phyloP scores from a whole-genome alignment of 1,140 invertebrate genomes.

The Adelges cooleyi region DNA sequence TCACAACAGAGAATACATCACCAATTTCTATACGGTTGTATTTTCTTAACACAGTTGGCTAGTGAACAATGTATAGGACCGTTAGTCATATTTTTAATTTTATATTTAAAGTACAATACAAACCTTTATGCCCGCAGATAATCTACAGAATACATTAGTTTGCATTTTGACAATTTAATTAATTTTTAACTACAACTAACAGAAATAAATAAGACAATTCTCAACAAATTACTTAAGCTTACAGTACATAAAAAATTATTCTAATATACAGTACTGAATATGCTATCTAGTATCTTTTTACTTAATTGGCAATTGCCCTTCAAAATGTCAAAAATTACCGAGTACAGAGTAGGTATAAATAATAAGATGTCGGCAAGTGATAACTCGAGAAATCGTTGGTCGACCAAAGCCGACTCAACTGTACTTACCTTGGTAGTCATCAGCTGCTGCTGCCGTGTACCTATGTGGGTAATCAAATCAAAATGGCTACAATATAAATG shows the following conservation, averaged over 20 bases:
- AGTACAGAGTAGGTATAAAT: no score
- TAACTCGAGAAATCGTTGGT: background rate
- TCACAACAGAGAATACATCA: slow-evolving; percentile 9
- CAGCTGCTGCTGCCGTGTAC: background rate
- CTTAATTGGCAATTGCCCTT: no score
- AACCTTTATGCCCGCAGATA: slow-evolving; percentile 40
- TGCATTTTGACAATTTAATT: slow-evolving; percentile 37
- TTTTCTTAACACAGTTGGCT: slow-evolving; percentile 31
- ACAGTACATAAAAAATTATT: no score
- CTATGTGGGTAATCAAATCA: slow-evolving; percentile 1
- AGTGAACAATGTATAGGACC: background rate
- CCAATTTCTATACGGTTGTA: slow-evolving; percentile 5
- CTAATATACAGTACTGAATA: no score
- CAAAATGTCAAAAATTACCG: slow-evolving; percentile 26
- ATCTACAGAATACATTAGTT: slow-evolving; percentile 39
- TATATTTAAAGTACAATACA: slow-evolving; percentile 30
- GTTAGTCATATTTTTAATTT: background rate
- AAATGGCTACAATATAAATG: slow-evolving; percentile 23
- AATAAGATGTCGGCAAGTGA: no score
- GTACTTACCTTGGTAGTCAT: slow-evolving; percentile 4
- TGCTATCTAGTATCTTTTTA: no score
- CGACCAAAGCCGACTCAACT: no score
- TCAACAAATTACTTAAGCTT: no score
- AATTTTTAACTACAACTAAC: no score
- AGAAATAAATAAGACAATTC: no score